A percentile compares a stretch with the other conserved stretches of the same genome.
These are phyloP conservation scores for Bergia puertoricense DNA, from an alignment of 92 coral and sea anemone species.

Conservation along the genomic window DNA sequence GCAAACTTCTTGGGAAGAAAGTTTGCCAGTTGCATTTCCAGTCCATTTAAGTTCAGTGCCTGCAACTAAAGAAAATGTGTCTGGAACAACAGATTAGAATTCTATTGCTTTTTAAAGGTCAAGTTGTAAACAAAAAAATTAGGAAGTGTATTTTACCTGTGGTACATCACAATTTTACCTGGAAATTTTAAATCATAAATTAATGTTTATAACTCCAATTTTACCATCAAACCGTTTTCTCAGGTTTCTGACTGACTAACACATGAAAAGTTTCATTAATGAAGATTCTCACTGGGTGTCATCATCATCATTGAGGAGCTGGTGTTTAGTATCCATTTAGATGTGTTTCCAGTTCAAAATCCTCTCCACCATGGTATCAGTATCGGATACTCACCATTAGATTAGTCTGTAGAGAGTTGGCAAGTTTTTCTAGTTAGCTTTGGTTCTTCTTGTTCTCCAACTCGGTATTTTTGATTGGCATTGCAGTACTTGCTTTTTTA, in stretches of 20 bases:
- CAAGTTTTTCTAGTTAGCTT: neutral
- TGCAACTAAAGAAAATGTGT: slow-evolving; percentile 57
- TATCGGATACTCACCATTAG: slow-evolving; percentile 30
- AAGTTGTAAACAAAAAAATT: neutral
- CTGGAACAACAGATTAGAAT: slow-evolving; percentile 1
- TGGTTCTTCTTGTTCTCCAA: neutral
- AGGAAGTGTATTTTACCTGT: neutral
- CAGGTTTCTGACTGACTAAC: neutral
- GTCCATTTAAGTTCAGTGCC: slow-evolving; percentile 48
- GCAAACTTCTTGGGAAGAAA: slow-evolving; percentile 18
- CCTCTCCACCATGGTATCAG: neutral
- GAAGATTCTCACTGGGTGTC: neutral
- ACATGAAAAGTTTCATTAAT: neutral
- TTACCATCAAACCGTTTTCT: neutral
- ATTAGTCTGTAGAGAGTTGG: neutral
- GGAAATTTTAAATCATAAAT: neutral
- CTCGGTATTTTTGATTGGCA: slow-evolving; percentile 14
- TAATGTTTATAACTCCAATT: neutral
- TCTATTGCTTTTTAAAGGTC: neutral
- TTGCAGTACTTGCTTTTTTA: slow-evolving; percentile 55
- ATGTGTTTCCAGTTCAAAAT: neutral
- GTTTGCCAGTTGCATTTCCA: slow-evolving; percentile 17
- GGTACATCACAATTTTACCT: neutral
- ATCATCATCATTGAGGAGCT: neutral
- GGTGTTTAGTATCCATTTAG: neutral